phyloP scores from a whole-genome alignment of 2,888 invertebrate species.

The Temnothorax ravouxi region DNA sequence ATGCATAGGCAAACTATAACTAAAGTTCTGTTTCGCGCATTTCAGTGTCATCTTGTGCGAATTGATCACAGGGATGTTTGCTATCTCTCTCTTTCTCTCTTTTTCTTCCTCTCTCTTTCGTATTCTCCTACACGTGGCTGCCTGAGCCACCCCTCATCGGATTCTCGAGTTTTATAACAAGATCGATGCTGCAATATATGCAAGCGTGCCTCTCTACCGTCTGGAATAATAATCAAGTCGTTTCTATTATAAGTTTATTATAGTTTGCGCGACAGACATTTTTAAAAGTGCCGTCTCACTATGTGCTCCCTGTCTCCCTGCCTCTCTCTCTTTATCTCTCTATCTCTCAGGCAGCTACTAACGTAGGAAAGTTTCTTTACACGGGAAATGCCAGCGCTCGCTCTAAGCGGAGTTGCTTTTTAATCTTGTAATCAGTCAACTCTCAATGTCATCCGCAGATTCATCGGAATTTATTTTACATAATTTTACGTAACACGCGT shows the following conservation, averaged over 20 bases:
- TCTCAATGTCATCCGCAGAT: constrained; percentile 14
- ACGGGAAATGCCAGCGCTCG: constrained; percentile 7
- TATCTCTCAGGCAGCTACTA: constrained; percentile 1
- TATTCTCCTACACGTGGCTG: not conserved
- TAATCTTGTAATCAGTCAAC: constrained; percentile 28
- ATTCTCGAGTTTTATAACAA: not conserved
- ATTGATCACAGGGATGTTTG: constrained; percentile 76
- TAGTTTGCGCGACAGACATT: not conserved
- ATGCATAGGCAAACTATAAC: constrained; percentile 16
- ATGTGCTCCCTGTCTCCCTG: not conserved
- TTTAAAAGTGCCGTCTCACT: not conserved
- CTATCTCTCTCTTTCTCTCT: constrained; percentile 41
- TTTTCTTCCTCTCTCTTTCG: not conserved
- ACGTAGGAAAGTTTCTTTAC: constrained; percentile 22
- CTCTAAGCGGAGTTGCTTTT: constrained; percentile 9
- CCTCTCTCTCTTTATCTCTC: not conserved
- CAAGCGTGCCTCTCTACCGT: not conserved
- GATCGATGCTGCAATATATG: constrained; percentile 6
- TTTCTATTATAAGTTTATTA: not conserved
- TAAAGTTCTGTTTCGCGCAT: constrained; percentile 72
- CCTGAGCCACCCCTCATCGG: not conserved
- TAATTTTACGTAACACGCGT: not conserved
- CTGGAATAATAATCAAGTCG: constrained; percentile 21
- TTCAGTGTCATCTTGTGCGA: constrained; percentile 74
- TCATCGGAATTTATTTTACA: not conserved